Evolutionary conservation across 2,888 invertebrate genomes (phyloP), one percentile per base, ranked within the genome.

Genomic region (Cephus nigrinus): DNA sequence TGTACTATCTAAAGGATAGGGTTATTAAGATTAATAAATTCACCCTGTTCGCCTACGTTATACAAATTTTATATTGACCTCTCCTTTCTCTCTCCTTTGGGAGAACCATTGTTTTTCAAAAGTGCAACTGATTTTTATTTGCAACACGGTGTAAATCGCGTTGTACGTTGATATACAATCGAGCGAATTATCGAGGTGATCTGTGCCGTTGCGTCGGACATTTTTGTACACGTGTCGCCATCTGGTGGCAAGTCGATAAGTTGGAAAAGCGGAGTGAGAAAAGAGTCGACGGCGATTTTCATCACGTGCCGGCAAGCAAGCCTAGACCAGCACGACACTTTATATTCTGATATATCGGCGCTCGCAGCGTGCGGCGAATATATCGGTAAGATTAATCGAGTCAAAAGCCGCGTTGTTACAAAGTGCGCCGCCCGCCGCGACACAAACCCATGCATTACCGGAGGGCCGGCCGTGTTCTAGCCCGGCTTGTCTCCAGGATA

Each of bases 311-410:
- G 71, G 71, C 71, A 32, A 31, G 31, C 71, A 71, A 23, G 31
- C 71, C 71, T 79, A 80, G 78, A 78, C 76, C 87, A 89, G 88
- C 88, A 88, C 86, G 88, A 89, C 88, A 88, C 86, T 86, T 88
- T 88, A 87, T 86, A 83, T 80, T 84, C 86, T 88, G 88, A 87
- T 86, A 89, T 88, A 89, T 89, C 86, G 88, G 86, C 83, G 86
- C 84, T 83, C 86, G 83, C 86, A 86, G 84, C 82, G 84, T 83
- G 85, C 83, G 88, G 86, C 74, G 74, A 78, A 86, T 84, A 83
- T 88, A 89, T 90, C 89, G 90, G 87, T 83, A 91, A 90, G 91
- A 91, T 91, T 91, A 91, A 91, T 91, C 91, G 91, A 91, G 89
- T 89, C 89, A 89, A 90, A 90, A 87, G 88, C 87, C 89, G 89